Evolutionary conservation across 2,797 vertebrate genomes (phyloP).

Genomic region (Lithobates sylvaticus): DNA sequence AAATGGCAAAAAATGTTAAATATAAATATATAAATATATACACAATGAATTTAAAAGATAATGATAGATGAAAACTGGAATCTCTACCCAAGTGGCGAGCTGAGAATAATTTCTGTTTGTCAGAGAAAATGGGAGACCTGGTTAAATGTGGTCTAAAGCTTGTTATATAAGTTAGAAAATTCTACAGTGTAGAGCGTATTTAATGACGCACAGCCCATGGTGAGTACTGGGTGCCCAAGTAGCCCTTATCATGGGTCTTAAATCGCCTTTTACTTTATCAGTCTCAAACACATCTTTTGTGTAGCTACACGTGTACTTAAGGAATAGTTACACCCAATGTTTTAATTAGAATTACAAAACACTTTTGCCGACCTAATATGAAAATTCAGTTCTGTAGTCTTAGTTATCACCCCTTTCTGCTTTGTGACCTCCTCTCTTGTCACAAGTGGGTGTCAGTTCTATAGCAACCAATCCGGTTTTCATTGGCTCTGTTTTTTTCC

Average conservation of each 20-base stretch:
- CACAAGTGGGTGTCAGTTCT: too few relatives aligned
- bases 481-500: not conserved
- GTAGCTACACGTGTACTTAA: too few relatives aligned
- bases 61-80: constrained; percentile 45
- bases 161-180: constrained; percentile 10
- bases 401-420: too few relatives aligned
- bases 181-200: not conserved
- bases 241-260: not conserved
- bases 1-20: constrained; percentile 62
- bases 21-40: constrained; percentile 59
- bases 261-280: not conserved
- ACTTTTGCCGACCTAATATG: not conserved
- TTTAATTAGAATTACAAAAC: not conserved
- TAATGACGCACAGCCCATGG: not conserved
- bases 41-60: constrained; percentile 57
- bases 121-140: constrained; percentile 10
- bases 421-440: too few relatives aligned
- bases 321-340: too few relatives aligned
- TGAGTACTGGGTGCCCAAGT: not conserved
- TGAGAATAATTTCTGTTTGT: constrained; percentile 47
- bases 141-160: constrained; percentile 21
- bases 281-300: not conserved
- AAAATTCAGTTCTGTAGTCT: too few relatives aligned
- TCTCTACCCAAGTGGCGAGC: constrained; percentile 60
- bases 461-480: too few relatives aligned